These are phyloP conservation scores for Drosophila koepferae DNA, from an alignment of 2,888 invertebrate genomes.

Conservation along the genomic window DNA sequence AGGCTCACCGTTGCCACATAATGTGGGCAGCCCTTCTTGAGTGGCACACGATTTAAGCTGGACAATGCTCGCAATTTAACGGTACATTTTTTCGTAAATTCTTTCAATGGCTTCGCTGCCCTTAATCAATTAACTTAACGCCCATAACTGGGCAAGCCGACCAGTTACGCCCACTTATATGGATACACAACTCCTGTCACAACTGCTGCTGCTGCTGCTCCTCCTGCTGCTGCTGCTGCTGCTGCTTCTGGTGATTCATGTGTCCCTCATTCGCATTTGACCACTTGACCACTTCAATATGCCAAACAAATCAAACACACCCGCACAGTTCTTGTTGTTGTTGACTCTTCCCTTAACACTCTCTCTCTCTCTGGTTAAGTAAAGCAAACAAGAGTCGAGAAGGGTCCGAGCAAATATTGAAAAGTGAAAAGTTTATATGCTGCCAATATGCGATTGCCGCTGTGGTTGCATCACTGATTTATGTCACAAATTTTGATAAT, in stretches of 20 bases:
- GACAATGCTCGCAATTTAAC: conserved; percentile 79
- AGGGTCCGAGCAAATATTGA: conserved; percentile 68
- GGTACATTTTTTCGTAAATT: conserved; percentile 33
- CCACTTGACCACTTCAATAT: conserved; percentile 81
- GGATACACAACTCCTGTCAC: conserved; percentile 26
- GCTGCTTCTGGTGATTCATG: conserved; percentile 50
- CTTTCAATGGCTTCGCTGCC: conserved; percentile 41
- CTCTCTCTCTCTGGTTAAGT: conserved; percentile 5
- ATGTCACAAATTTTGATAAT: conserved; percentile 81
- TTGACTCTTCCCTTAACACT: conserved; percentile 14
- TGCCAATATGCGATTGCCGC: conserved; percentile 52
- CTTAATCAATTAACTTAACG: conserved; percentile 79
- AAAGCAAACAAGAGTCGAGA: conserved; percentile 33
- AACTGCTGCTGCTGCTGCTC: conserved; percentile 16
- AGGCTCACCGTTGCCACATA: conserved; percentile 13
- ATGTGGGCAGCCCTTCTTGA: conserved; percentile 18
- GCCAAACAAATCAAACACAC: conserved; percentile 79
- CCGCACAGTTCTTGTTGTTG: conserved; percentile 28
- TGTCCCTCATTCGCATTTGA: conserved; percentile 61
- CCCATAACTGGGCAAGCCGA: conserved; percentile 39
- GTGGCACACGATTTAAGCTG: conserved; percentile 75
- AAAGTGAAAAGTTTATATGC: conserved; percentile 78
- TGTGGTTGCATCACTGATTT: conserved; percentile 70
- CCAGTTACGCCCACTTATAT: conserved; percentile 53
- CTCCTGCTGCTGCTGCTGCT: conserved; percentile 10